Evolutionary conservation across 2,888 invertebrate species (phyloP), one percentile per base, ranked within the genome.

Genomic region (Clusia tigrina): DNA sequence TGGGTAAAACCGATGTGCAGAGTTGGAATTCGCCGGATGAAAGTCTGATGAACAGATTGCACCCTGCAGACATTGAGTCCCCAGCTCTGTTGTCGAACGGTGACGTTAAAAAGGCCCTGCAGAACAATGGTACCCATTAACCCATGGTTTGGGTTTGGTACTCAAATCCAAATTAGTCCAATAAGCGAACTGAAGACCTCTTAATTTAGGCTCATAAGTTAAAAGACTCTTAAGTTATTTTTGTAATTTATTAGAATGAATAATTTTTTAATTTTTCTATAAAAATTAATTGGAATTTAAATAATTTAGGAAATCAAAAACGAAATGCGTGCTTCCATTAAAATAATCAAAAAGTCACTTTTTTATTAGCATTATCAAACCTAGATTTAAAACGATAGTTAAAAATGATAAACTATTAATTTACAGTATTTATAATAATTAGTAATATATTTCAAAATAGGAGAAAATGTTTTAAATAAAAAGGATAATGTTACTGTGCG

Each of bases 1-100:
- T 87, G 65, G 88, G 87, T 1, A 82, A 84, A 37, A 88, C 86
- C 1, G 83, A 86, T 20, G 78, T 86, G 0, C 89, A 89, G 72
- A 80, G 84, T 64, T 89, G 89, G 89, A 87, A 88, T 58, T 86
- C 88, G 51, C 86, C 87, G 0, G 71, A 77, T 22, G 68, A 72
- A 58, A 65, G 69, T 54, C 56, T 69, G 54, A 63, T 63, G 12
- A 62, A 69, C 20, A 69, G 70, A 3, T 54, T 67, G 1, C 68
- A 58, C 48, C 55, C 61, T 23, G 62, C 64, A 58, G 72, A 72
- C 63, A 59, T 66, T 2, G 72, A 72, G 62, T 57, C 69, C 24
- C 72, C 72, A 0, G 68, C 71, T 25, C 58, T 71, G 9, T 60
- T 72, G 23, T 22, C 58, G 42, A 71, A 70, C 53, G 68, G 67